Percentiles rank a stretch among this genome's conserved stretches.
phyloP scores from a whole-genome alignment of 2,888 invertebrate genomes.

The Trichogramma dendrolimi region DNA sequence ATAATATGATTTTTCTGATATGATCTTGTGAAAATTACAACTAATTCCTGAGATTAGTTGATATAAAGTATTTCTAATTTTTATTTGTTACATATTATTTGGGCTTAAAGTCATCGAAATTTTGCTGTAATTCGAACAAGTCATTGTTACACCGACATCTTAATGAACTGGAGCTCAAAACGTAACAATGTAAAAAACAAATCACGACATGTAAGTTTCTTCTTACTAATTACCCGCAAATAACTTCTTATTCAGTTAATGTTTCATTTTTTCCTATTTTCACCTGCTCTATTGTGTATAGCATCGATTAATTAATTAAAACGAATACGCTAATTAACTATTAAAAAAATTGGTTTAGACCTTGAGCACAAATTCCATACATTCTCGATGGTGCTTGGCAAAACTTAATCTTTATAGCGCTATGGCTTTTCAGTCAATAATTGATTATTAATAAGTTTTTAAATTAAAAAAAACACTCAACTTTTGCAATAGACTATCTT shows the following conservation, averaged over 20 bases:
- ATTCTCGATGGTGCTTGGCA: neutral
- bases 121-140: constrained; percentile 53
- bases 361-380: neutral
- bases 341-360: neutral
- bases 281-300: constrained; percentile 24
- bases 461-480: no score
- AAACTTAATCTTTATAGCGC: neutral
- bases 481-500: no score
- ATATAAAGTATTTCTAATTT: constrained; percentile 42
- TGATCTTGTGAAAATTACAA: constrained; percentile 23
- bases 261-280: constrained; percentile 18
- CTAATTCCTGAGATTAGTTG: constrained; percentile 22
- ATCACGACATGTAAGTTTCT: constrained; percentile 51
- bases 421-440: no score
- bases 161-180: constrained; percentile 53
- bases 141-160: constrained; percentile 53
- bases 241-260: constrained; percentile 24
- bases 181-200: constrained; percentile 50
- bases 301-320: constrained; percentile 11
- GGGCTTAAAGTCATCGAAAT: constrained; percentile 52
- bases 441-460: no score
- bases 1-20: constrained; percentile 18
- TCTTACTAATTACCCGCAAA: constrained; percentile 45
- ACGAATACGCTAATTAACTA: no score
- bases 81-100: constrained; percentile 53